A percentile compares a stretch with the other conserved stretches of the same genome.
These are phyloP conservation scores for Epirrhoe tristata DNA, from an alignment of 2,888 invertebrate genomes.

Conservation along the genomic window DNA sequence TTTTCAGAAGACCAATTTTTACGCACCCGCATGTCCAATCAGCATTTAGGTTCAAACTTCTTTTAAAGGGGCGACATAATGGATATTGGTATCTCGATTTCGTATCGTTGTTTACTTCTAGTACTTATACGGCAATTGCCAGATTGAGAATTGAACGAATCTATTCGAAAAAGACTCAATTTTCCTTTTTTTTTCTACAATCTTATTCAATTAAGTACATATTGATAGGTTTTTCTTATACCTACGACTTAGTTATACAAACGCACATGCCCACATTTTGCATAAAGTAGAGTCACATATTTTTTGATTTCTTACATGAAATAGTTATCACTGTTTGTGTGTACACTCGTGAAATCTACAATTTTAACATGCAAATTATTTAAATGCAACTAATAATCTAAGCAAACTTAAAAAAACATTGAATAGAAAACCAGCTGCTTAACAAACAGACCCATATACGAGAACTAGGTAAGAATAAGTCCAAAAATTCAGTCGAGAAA, in stretches of 20 bases:
- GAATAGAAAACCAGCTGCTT: background rate
- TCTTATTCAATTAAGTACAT: no score
- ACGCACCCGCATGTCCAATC: background rate
- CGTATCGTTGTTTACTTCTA: constrained; percentile 3
- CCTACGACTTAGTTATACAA: no score
- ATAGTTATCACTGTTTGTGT: no score
- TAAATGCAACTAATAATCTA: no score
- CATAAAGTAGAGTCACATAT: no score
- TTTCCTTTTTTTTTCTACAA: no score
- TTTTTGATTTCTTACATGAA: no score
- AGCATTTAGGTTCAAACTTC: background rate
- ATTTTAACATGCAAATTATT: no score
- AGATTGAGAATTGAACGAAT: background rate
- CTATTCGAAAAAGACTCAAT: background rate
- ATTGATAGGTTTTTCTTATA: no score
- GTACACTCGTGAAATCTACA: no score
- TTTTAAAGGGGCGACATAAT: constrained; percentile 18
- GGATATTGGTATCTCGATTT: background rate
- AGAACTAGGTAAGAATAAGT: constrained; percentile 11
- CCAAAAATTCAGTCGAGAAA: constrained; percentile 6
- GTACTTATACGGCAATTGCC: background rate
- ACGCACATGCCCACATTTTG: no score
- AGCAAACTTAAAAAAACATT: no score
- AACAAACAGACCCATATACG: background rate
- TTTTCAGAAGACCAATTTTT: background rate